Evolutionary conservation across 2,113 vertebrate species (phyloP), one percentile per base, ranked within the genome.

Genomic region (Argyrosomus japonicus): DNA sequence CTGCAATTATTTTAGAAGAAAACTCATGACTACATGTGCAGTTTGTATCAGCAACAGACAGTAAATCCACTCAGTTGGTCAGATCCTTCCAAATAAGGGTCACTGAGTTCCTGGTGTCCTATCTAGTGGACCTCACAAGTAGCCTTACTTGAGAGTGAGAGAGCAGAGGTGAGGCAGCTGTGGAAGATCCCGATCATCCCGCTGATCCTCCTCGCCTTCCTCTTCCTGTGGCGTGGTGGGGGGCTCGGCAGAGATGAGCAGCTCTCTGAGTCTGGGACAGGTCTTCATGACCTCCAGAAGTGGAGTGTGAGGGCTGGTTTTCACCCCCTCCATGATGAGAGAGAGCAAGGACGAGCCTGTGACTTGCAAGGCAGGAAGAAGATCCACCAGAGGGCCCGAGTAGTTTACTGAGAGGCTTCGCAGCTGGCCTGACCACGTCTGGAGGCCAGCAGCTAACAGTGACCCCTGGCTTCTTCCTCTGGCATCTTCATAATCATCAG

Each of bases 261-360:
- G 89, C 2, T 93, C 84, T 74, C 68, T 82, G 61, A 95, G 93
- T 82, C 64, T 89, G 40, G 94, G 92, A 76, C 94, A 96, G 61
- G 87, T 77, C 53, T 58, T 76, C 23, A 96, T 84, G 61, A 94
- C 56, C 54, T 88, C 82, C 79, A 94, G 69, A 0, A 96, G 67
- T 63, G 91, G 75, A 5, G 62, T 68, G 25, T 81, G 56, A 13
- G 91, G 79, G 40, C 75, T 90, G 15, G 91, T 93, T 87, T 58
- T 92, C n/a, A 95, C 86, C 3, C 94, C 95, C 56, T 95, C 94
- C 73, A 96, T 56, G 18, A 84, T 88, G 78, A 96, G 92, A 2
- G 92, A 94, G 19, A 84, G 29, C 67, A 96, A 85, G n/a, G 84
- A 79, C 6, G 89, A 89, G 23, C 93, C 93, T 70, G 80, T 69